Conservation (phyloP, 1,140 invertebrate species). For the Anoplolepis gracilipes region DNA sequence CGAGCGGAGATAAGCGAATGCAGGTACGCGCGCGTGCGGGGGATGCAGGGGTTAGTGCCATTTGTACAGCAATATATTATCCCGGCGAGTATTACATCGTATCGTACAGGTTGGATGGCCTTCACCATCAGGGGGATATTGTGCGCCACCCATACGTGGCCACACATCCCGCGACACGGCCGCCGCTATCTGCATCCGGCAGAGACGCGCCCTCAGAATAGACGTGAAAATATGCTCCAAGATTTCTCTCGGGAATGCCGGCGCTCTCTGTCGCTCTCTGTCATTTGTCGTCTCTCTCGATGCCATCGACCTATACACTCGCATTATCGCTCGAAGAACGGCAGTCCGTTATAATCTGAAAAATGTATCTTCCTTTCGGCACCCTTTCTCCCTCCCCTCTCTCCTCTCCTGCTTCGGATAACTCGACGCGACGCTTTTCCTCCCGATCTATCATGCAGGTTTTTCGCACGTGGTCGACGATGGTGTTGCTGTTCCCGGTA, state of each 20-base stretch:
- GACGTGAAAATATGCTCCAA: constrained; percentile 84
- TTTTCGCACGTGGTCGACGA: constrained; percentile 51
- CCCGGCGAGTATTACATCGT: constrained; percentile 79
- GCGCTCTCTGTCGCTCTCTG: constrained; percentile 31
- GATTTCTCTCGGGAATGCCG: constrained; percentile 84
- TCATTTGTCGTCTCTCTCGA: constrained; percentile 20
- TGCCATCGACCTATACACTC: constrained; percentile 49
- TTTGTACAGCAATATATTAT: constrained; percentile 83
- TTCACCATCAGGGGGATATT: constrained; percentile 83
- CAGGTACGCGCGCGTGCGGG: constrained; percentile 32
- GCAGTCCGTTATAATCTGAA: constrained; percentile 67
- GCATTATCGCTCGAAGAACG: constrained; percentile 67
- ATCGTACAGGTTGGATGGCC: constrained; percentile 82
- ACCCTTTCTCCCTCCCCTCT: background rate
- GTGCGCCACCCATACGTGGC: constrained; percentile 77
- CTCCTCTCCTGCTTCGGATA: background rate
- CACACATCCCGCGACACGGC: constrained; percentile 71
- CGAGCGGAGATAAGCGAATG: constrained; percentile 71
- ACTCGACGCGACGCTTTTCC: background rate
- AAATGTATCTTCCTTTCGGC: constrained; percentile 63
- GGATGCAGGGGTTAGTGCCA: constrained; percentile 64
- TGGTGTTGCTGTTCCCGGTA: constrained; percentile 55
- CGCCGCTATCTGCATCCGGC: constrained; percentile 85
- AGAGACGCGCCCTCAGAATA: constrained; percentile 79
- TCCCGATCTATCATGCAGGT: background rate